These are phyloP conservation scores for Balearica regulorum DNA, from an alignment of 2,797 vertebrate species.

Conservation along the genomic window DNA sequence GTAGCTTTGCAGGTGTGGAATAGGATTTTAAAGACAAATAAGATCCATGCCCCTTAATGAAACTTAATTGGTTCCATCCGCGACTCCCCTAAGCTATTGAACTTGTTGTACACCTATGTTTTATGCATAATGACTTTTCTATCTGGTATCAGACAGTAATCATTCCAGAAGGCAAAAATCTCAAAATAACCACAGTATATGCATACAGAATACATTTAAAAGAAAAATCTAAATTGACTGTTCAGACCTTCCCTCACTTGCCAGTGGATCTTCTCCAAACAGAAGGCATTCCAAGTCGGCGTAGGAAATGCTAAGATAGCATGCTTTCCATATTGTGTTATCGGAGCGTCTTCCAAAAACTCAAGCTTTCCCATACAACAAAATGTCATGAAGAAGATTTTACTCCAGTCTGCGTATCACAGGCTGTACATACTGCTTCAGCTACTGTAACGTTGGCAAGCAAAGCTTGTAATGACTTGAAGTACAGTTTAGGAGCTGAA, in stretches of 20 bases:
- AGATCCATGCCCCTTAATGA: slow-evolving; percentile 52
- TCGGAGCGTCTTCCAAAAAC: slow-evolving; percentile 73
- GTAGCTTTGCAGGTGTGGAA: slow-evolving; percentile 50
- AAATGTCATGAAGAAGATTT: slow-evolving; percentile 74
- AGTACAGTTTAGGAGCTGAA: slow-evolving; percentile 64
- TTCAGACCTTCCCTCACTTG: slow-evolving; percentile 79
- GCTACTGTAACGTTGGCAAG: slow-evolving; percentile 57
- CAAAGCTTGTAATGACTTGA: slow-evolving; percentile 56
- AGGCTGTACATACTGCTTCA: slow-evolving; percentile 62
- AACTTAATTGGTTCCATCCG: slow-evolving; percentile 59
- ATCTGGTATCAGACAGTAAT: slow-evolving; percentile 78
- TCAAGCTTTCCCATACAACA: slow-evolving; percentile 73
- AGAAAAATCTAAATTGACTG: slow-evolving; percentile 81
- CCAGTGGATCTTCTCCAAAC: slow-evolving; percentile 78
- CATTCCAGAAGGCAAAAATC: slow-evolving; percentile 82
- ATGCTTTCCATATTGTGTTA: slow-evolving; percentile 77
- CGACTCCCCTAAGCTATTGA: slow-evolving; percentile 57
- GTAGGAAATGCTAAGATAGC: slow-evolving; percentile 76
- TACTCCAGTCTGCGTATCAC: slow-evolving; percentile 70
- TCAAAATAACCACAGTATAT: slow-evolving; percentile 82
- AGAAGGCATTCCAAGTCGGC: slow-evolving; percentile 76
- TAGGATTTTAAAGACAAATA: slow-evolving; percentile 63
- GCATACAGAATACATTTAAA: slow-evolving; percentile 81
- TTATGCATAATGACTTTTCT: slow-evolving; percentile 78
- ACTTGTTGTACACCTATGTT: slow-evolving; percentile 74